Base-by-base conservation (phyloP, 2,888 invertebrate genomes). In the Sepioteuthis lessoniana region DNA sequence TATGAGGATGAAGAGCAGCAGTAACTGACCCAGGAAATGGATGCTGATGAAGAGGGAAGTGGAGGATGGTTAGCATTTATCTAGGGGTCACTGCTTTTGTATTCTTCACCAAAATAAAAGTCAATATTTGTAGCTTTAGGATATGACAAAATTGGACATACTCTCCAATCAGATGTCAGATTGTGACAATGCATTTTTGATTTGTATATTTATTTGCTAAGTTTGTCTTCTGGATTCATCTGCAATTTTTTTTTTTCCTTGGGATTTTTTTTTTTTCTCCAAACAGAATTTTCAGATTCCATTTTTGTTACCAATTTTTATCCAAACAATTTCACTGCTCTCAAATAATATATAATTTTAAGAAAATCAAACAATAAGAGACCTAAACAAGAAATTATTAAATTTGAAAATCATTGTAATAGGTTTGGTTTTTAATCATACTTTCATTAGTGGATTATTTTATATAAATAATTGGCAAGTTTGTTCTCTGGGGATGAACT, bases 21-120 rank as follows among this genome's bases (percentile, higher is more conserved):
- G 10, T 76, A 76, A 76, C 16, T 76, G 76, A 76, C 76, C 76
- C 76, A 76, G 76, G 76, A 76, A 76, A 76, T 76, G 76, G 76
- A 76, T 76, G 76, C 76, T 76, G 76, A 76, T 76, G 76, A 76
- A n/a, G 76, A 76, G 76, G n/a, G n/a, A 35, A n/a, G n/a, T 76
- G 16, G n/a, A n/a, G 55, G 42, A 7, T 42, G 42, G 76, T 35
- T 76, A 76, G 76, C 76, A 76, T 76, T 76, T 76, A 76, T 76
- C n/a, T 76, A 76, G 76, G 76, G 76, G 76, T 76, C 76, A 76
- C 16, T 76, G 76, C 76, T 76, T 76, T 76, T 76, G 76, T 76
- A 76, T 76, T 76, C 76, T 76, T 76, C 76, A 76, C 76, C n/a
- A 76, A 76, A 76, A 76, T 76, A 76, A 76, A 76, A 76, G 76